These are phyloP conservation scores for Calyptomena viridis DNA, from an alignment of 2,113 vertebrate genomes.

Conservation along the genomic window DNA sequence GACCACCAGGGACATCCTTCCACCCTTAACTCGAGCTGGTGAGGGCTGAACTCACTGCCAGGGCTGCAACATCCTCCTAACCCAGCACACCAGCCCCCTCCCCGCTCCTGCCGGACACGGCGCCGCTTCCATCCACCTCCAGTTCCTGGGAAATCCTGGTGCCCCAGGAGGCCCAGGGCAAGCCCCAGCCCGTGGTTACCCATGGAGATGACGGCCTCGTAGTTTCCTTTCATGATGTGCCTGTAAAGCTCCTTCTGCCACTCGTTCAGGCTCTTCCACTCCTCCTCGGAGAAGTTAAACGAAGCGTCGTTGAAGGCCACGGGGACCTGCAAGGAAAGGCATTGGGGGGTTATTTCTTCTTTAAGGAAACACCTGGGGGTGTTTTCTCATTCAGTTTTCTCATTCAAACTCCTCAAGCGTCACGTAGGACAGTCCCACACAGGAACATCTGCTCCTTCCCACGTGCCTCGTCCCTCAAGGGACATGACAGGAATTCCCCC, in stretches of 20 bases:
- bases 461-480: rapidly evolving
- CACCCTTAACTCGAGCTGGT: rapidly evolving
- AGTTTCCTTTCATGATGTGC: constrained; percentile 79
- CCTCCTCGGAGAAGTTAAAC: constrained; percentile 74
- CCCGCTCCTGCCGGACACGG: neutral
- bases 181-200: constrained; percentile 54
- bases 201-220: constrained; percentile 77
- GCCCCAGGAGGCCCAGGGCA: neutral
- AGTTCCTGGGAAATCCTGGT: neutral
- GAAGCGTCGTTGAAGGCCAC: constrained; percentile 72
- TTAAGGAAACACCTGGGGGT: neutral
- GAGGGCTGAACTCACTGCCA: neutral
- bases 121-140: neutral
- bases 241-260: constrained; percentile 81
- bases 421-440: rapidly evolving
- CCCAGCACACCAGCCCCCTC: neutral
- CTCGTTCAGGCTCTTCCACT: constrained; percentile 75
- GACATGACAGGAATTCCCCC: rapidly evolving
- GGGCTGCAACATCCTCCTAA: neutral
- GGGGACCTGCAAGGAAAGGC: constrained; percentile 67
- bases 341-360: neutral
- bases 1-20: neutral
- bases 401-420: rapidly evolving
- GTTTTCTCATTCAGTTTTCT: neutral
- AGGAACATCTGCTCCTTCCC: neutral